Evolutionary conservation across 2,888 invertebrate species (phyloP).

Genomic region (Litoditis marina): DNA sequence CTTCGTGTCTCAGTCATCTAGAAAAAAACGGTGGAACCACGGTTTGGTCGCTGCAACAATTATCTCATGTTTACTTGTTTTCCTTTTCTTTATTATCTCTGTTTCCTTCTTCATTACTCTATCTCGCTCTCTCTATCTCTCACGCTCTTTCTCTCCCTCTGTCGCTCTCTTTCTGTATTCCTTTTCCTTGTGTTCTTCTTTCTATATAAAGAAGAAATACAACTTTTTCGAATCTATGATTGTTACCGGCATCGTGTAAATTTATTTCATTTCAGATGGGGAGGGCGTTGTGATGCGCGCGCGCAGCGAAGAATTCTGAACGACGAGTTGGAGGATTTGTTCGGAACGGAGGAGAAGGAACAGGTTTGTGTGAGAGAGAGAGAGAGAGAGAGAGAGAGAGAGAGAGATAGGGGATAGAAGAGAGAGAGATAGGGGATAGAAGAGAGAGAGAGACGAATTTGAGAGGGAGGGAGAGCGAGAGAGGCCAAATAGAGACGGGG

Average conservation of each 20-base stretch:
- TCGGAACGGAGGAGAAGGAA: background rate
- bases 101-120: no score
- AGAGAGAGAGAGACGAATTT: background rate
- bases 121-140: no score
- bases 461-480: background rate
- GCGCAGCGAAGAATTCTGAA: background rate
- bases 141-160: slow-evolving; percentile 3
- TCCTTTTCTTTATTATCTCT: no score
- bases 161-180: background rate
- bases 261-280: no score
- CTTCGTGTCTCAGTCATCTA: no score
- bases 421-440: slow-evolving; percentile 2
- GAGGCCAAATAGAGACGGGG: background rate
- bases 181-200: background rate
- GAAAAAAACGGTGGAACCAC: no score
- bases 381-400: background rate
- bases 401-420: background rate
- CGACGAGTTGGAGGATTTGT: background rate
- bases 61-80: no score
- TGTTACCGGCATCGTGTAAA: no score
- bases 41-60: no score
- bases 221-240: background rate
- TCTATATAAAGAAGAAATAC: background rate
- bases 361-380: background rate
- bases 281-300: no score